Evolutionary conservation across 1,140 invertebrate species (phyloP), one percentile per base, ranked within the genome.

Genomic region (Apis cerana): DNA sequence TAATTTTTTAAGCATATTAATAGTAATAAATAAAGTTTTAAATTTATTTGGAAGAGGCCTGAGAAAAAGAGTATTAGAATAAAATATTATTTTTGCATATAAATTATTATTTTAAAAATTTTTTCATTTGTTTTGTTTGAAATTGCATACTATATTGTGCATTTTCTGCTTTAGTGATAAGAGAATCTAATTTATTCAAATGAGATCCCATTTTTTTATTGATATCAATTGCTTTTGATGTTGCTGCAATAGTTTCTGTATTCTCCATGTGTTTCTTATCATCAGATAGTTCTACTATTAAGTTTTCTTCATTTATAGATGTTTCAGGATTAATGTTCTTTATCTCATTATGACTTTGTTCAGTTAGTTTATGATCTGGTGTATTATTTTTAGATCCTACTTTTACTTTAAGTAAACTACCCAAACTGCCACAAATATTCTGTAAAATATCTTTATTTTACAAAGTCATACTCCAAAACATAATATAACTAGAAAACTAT

Each of bases 111-210:
- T 96, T 95, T n/a, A 96, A 86, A 85, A 96, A 94, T 75, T 94
- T 94, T 79, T 95, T 95, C 95, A 97, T 97, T 91, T 97, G 95
- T 89, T 96, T 96, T n/a, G 95, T 96, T 90, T 97, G 96, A 87
- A 95, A 94, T 11, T 95, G 91, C 95, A 97, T 95, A 64, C 96
- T 95, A 48, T 94, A 92, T 85, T 97, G 94, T 19, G 96, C 96
- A 69, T 95, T 95, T 69, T 97, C 96, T 12, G 96, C 96, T 89
- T 96, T 96, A 13, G 93, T 92, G 19, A 97, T 95, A 82, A 97
- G 87, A 3, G 94, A 92, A 75, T 94, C 92, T 72, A 97, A 88
- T 86, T 96, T 96, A 88, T 96, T 95, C 58, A 96, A 92, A 84
- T 97, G 96, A 15, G 95, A 95, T 10, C 94, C 94, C 88, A 96